phyloP scores from a whole-genome alignment of 2,888 invertebrate genomes.

The Limenitis camilla region DNA sequence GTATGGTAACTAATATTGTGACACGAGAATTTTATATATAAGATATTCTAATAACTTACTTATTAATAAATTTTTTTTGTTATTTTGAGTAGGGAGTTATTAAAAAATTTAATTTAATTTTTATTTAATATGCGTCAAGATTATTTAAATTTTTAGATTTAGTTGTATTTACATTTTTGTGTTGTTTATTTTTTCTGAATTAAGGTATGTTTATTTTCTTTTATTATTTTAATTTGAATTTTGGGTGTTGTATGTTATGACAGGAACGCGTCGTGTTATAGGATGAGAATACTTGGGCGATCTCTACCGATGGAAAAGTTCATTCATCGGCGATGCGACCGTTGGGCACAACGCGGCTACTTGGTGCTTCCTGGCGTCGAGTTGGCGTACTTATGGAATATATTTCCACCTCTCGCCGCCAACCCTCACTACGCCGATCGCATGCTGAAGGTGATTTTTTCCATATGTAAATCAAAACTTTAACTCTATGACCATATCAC shows the following conservation, averaged over 20 bases:
- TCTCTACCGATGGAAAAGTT: constrained; percentile 98
- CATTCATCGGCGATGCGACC: constrained; percentile 87
- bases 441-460: constrained; percentile 70
- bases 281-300: constrained; percentile 95
- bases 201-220: constrained; percentile 6
- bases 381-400: constrained; percentile 94
- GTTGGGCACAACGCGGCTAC: constrained; percentile 83
- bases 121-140: no score
- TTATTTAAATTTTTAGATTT: no score
- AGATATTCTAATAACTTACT: no score
- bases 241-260: neutral
- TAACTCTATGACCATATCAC: no score
- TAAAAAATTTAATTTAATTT: no score
- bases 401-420: constrained; percentile 86
- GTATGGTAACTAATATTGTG: no score
- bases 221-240: constrained; percentile 2
- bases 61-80: no score
- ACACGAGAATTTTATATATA: no score
- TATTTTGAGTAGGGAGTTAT: no score
- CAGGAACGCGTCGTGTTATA: constrained; percentile 86
- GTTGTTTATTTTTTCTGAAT: neutral
- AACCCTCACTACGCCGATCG: constrained; percentile 77
- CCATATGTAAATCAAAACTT: neutral
- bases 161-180: neutral
- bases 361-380: constrained; percentile 90